Evolutionary conservation across 2,113 vertebrate species (phyloP).

Genomic region (Alosa alosa): DNA sequence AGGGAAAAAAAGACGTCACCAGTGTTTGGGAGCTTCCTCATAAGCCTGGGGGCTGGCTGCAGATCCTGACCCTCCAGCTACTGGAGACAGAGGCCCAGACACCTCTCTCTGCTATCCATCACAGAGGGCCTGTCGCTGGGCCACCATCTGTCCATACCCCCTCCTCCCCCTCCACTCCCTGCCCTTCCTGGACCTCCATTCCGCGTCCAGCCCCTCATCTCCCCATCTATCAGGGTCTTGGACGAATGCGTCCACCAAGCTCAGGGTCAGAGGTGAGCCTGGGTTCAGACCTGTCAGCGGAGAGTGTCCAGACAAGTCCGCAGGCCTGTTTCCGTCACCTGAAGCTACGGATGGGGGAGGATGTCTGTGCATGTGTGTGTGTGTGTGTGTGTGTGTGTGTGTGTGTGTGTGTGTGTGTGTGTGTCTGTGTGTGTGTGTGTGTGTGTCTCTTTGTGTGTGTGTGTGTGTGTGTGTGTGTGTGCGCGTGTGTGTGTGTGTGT

Average conservation of each 20-base stretch:
- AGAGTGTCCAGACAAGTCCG: constrained; percentile 47
- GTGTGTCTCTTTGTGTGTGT: not conserved
- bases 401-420: not conserved
- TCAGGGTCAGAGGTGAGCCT: constrained; percentile 46
- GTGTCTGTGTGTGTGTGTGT: not conserved
- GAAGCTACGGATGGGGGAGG: not conserved
- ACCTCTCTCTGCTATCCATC: constrained; percentile 45
- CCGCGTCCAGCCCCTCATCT: constrained; percentile 32
- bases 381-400: not conserved
- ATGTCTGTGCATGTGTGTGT: not conserved
- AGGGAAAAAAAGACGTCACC: not conserved
- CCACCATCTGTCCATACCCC: constrained; percentile 23
- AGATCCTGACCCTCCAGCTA: not conserved
- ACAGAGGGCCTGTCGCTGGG: constrained; percentile 35
- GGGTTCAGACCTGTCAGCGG: constrained; percentile 39
- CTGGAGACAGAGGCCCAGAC: constrained; percentile 17
- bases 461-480: not conserved
- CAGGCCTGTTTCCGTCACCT: constrained; percentile 34
- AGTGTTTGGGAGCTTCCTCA: too few species aligned
- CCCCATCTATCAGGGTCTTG: constrained; percentile 18
- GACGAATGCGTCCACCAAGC: constrained; percentile 29
- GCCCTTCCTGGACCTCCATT: not conserved
- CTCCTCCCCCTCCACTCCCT: not conserved
- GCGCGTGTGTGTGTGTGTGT: not conserved
- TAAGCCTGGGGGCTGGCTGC: not conserved